Evolutionary conservation across 2,888 invertebrate genomes (phyloP), one percentile per base, ranked within the genome.

Genomic region (Pseudoips prasinana): DNA sequence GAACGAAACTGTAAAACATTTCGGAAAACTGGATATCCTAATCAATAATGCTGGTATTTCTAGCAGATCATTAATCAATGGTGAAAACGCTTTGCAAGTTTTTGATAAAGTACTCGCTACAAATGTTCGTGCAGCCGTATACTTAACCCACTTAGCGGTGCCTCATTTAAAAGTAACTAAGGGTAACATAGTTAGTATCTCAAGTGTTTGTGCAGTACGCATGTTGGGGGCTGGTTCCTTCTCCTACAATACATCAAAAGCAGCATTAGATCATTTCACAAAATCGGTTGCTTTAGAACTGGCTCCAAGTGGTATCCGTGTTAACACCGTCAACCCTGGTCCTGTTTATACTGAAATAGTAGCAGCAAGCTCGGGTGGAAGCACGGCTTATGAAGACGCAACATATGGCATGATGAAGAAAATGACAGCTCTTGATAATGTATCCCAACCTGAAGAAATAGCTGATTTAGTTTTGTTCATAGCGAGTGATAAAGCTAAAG

Each of bases 161-260:
- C 59, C 59, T 0, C 46, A 57, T 18, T 41, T 66, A 0, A 39
- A 58, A 2, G 29, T 46, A 25, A 49, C 59, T 0, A 55, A 54
- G 37, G 64, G 96, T 7, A 94, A 91, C 43, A 93, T 96, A 50
- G 94, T 98, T 0, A 97, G 97, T 73, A 93, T 54, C 7, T 54
- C 53, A 23, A 53, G 53, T 6, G n/a, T 47, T n/a, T 50, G 28
- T 14, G 25, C 23, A 11, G 4, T 37, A 3, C 23, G 25, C 6
- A 17, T 40, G 2, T 0, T 29, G 1, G 7, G 0, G 1, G 19
- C 35, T 0, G 8, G 25, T 0, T 6, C 1, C 5, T 50, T 45
- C 31, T 10, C 54, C 10, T 50, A 64, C 9, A 2, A 29, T 11
- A 25, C 50, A 1, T 58, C 64, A 0, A 65, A 65, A n/a, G 59